Base-by-base conservation (phyloP, 2,797 vertebrate genomes). In the Antennarius maculatus region DNA sequence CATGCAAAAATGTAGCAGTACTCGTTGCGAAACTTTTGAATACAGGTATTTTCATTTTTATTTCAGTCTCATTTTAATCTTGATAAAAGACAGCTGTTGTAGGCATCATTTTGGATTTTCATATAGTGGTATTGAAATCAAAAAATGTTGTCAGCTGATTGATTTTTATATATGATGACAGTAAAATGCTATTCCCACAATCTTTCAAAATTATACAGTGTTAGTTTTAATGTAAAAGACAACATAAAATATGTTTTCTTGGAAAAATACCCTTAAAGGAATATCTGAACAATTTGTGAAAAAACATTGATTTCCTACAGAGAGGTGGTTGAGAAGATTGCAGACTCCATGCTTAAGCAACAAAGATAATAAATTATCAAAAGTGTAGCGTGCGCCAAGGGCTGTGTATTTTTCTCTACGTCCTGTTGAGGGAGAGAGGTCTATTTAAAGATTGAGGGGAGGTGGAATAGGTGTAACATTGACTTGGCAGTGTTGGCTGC, bases 391-490 rank as follows among this genome's bases (percentile, higher is more conserved):
- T 18, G 76, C 61, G 74, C 71, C 71, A 71, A 69, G 74, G 61
- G 66, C 58, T 77, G 76, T 51, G 54, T 53, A 59, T 80, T 73
- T 76, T 51, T 80, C 76, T 66, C 53, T 70, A 58, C 74, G 72
- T 87, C 74, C 78, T 77, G 59, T 39, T 68, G 63, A 86, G 66
- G 56, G 64, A 86, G 70, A 83, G 47, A 23, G 61, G 27, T 76
- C 74, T 88, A 87, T 86, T 88, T 88, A 75, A 84, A 88, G 85
- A 79, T 72, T 70, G 17, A 76, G 69, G 77, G 71, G 82, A 87
- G 85, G 86, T 79, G 84, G 84, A 85, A 76, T 73, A 87, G 85
- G 90, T 89, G 79, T 77, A 82, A 81, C 82, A 77, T 82, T 82
- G 81, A 86, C 84, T 84, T 87, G 77, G 70, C 71, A 85, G 85